phyloP scores from a whole-genome alignment of 2,888 invertebrate genomes.

The Chrysodeixis includens region DNA sequence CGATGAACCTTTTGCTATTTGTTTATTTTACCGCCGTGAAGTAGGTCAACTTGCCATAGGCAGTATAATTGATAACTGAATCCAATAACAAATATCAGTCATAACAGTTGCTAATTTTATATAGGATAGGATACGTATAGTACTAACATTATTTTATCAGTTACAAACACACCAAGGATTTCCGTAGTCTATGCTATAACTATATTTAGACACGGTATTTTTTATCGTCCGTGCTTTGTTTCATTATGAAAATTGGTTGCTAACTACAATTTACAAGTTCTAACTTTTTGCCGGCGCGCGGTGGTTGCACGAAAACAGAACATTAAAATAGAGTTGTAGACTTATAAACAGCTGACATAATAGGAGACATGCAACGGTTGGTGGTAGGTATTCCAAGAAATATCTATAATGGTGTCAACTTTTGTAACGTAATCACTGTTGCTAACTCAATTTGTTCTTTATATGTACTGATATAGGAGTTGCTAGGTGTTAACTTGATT shows the following conservation, averaged over 20 bases:
- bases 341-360: constrained; percentile 23
- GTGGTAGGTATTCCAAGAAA: constrained; percentile 8
- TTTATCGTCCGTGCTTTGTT: constrained; percentile 41
- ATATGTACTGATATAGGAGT: background rate
- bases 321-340: constrained; percentile 39
- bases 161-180: background rate
- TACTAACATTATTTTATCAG: background rate
- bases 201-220: constrained; percentile 22
- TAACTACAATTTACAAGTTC: constrained; percentile 49
- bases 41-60: constrained; percentile 2
- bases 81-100: background rate
- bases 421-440: background rate
- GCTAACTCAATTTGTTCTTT: background rate
- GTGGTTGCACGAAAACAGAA: constrained; percentile 44
- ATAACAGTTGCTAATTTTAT: no score
- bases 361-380: constrained; percentile 35
- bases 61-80: constrained; percentile 3
- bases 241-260: constrained; percentile 55
- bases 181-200: background rate
- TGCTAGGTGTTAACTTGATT: background rate
- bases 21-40: constrained; percentile 2
- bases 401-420: background rate
- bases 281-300: constrained; percentile 27
- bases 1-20: constrained; percentile 3
- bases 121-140: no score